A percentile compares a stretch with the other conserved stretches of the same genome.
These are phyloP conservation scores for Torymus texanus DNA, from an alignment of 2,888 invertebrate genomes.

Conservation along the genomic window DNA sequence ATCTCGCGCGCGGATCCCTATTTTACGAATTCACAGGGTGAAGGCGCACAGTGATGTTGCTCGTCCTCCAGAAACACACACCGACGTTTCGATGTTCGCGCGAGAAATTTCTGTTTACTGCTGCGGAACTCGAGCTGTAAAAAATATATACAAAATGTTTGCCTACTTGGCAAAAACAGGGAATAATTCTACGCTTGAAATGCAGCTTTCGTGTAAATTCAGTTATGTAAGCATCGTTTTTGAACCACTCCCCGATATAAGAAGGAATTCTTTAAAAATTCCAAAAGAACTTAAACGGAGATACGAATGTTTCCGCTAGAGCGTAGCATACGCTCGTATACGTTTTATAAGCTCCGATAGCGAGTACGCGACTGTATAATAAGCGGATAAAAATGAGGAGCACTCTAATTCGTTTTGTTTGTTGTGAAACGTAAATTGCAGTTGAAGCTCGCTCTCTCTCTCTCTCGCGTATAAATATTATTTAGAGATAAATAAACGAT, in stretches of 20 bases:
- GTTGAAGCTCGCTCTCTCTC: conserved; percentile 46
- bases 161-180: conserved; percentile 7
- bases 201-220: conserved; percentile 68
- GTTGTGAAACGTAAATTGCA: conserved; percentile 34
- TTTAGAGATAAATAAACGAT: conserved; percentile 53
- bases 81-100: conserved; percentile 29
- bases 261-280: conserved; percentile 25
- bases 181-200: conserved; percentile 48
- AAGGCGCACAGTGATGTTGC: not conserved
- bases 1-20: conserved; percentile 63
- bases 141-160: not conserved
- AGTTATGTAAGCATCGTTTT: conserved; percentile 55
- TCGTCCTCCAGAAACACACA: conserved; percentile 37
- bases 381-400: conserved; percentile 45
- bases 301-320: not conserved
- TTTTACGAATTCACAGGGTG: conserved; percentile 72
- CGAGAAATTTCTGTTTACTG: conserved; percentile 27
- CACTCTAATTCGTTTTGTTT: conserved; percentile 37
- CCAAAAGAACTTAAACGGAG: conserved; percentile 12
- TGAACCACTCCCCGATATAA: conserved; percentile 22
- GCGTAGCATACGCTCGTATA: conserved; percentile 9
- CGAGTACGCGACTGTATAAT: not conserved
- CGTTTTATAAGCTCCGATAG: conserved; percentile 15
- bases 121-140: not conserved
- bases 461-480: conserved; percentile 56